Conservation (phyloP, 2,113 vertebrate genomes). For the Garra rufa region DNA sequence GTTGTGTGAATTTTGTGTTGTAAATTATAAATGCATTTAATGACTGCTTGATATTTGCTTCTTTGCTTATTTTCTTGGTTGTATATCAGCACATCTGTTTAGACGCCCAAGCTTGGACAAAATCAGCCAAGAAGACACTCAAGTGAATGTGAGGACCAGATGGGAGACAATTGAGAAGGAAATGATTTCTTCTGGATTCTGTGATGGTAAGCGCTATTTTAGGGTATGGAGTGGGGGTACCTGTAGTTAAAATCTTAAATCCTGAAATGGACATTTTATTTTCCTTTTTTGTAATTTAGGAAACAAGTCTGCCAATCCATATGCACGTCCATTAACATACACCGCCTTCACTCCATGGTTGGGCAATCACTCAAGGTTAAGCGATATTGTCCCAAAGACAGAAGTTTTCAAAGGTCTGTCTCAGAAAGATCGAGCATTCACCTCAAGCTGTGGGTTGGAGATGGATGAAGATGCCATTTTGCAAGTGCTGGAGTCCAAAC, state of each 20-base stretch:
- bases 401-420: conserved; percentile 8
- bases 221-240: neutral
- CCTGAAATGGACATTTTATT: neutral
- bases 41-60: too few relatives aligned
- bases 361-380: neutral
- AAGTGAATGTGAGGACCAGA: conserved; percentile 25
- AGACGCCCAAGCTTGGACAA: conserved; percentile 7
- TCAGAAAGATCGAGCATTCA: neutral
- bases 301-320: neutral
- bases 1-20: too few relatives aligned
- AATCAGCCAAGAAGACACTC: neutral
- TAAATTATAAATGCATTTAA: too few relatives aligned
- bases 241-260: neutral
- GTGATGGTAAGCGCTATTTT: neutral
- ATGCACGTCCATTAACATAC: neutral
- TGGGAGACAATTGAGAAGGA: conserved; percentile 4
- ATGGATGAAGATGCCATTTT: neutral
- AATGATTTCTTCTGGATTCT: neutral
- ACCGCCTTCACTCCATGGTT: neutral
- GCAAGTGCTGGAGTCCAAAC: conserved; percentile 10
- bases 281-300: neutral
- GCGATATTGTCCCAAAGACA: neutral
- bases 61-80: too few relatives aligned
- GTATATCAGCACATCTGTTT: too few relatives aligned
- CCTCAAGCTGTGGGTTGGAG: neutral